Base-by-base conservation (phyloP, 2,797 vertebrate genomes). In the Poeciliopsis paucimaculata region DNA sequence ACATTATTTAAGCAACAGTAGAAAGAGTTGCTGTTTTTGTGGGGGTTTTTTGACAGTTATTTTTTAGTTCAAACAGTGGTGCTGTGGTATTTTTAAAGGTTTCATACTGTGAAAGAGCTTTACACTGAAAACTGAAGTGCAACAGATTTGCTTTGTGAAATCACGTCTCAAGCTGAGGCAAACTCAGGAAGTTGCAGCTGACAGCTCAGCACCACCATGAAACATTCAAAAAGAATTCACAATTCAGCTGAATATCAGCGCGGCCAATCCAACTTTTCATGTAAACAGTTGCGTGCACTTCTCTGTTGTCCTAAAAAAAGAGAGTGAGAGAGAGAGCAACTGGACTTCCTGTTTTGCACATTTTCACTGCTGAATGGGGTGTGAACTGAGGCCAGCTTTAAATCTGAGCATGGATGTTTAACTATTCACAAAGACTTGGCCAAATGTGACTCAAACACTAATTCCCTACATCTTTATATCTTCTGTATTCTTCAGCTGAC, bases 291-390 rank as follows among this genome's bases (percentile, higher is more conserved):
- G 80, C 74, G 89, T 76, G 84, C 11, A 88, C 78, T 89, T 77
- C 80, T 79, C 84, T 87, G 85, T 87, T 84, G 55, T 85, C 90
- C 86, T 80, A 9, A 39, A 12, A 57, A 87, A 45, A 84, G 82
- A 47, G 15, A 16, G 47, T 7, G 18, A 2, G 16, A 53, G 51
- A 26, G 51, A 53, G 51, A 90, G 90, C 86, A 89, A 87, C 82
- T 76, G 60, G 84, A 93, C 93, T 94, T 94, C 92, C 93, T 95
- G 93, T 93, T 93, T 92, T 88, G 76, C 60, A 84, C 84, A 88
- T 90, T 88, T 82, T 76, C 79, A 76, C 46, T 57, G 66, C 88
- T 90, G 85, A 87, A 75, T 86, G 77, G 80, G 78, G 75, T 77
- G 39, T 39, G 72, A 83, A 83, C 74, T 71, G 83, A 82, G 72